Evolutionary conservation across 2,888 invertebrate genomes (phyloP).

Genomic region (Fissipunctia ypsillon): DNA sequence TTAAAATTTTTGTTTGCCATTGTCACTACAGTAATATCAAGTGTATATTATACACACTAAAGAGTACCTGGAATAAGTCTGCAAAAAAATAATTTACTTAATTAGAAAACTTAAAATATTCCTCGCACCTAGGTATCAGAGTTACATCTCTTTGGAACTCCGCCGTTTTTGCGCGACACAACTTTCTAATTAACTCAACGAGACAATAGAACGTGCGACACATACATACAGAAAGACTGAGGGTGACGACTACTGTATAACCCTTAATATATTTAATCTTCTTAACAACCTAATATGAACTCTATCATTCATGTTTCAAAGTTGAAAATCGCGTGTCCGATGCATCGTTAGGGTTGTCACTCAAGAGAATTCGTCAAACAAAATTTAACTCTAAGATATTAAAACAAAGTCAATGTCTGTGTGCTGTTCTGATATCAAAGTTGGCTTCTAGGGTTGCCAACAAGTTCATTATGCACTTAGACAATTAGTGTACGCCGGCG

Average conservation of each 20-base stretch:
- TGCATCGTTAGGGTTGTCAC: constrained; percentile 52
- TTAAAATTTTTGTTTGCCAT: no score
- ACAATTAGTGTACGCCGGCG: constrained; percentile 88
- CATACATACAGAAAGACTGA: constrained; percentile 77
- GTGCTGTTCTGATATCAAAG: constrained; percentile 64
- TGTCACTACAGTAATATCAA: not conserved
- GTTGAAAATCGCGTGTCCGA: constrained; percentile 27
- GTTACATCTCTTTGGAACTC: constrained; percentile 59
- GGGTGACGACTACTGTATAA: constrained; percentile 81
- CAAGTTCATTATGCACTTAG: constrained; percentile 90
- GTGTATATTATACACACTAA: not conserved
- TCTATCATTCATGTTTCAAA: not conserved
- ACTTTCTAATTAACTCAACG: constrained; percentile 86
- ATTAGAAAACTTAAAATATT: constrained; percentile 50
- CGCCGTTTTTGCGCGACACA: constrained; percentile 72
- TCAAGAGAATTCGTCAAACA: constrained; percentile 57
- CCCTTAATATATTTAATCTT: constrained; percentile 66
- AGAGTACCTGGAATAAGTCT: not conserved
- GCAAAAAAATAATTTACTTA: constrained; percentile 12
- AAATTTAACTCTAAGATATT: constrained; percentile 68
- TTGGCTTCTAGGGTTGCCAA: constrained; percentile 82
- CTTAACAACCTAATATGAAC: constrained; percentile 58
- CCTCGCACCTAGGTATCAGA: constrained; percentile 40
- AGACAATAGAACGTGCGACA: constrained; percentile 78
- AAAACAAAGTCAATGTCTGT: constrained; percentile 67